A percentile compares a stretch with the other conserved stretches of the same genome.
phyloP scores from a whole-genome alignment of 2,888 invertebrate species.

The Andrena minutula region DNA sequence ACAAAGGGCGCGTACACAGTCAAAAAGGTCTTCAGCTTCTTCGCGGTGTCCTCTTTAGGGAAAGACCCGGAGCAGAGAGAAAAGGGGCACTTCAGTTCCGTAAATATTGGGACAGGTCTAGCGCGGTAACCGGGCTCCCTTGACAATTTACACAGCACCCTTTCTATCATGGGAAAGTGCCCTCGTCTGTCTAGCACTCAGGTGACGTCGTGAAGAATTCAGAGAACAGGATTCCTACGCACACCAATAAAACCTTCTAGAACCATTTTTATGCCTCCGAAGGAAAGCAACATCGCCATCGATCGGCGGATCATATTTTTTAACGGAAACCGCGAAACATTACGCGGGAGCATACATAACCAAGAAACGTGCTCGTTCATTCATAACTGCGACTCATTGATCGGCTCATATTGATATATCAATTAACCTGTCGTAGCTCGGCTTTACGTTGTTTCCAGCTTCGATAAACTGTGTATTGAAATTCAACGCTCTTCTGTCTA shows the following conservation, averaged over 20 bases:
- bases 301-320: neutral
- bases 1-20: constrained; percentile 67
- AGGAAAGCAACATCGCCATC: neutral
- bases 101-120: constrained; percentile 76
- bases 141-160: constrained; percentile 61
- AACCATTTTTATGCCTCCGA: neutral
- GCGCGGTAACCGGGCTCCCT: constrained; percentile 37
- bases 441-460: constrained; percentile 29
- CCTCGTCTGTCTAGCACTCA: constrained; percentile 1
- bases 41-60: constrained; percentile 59
- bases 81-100: constrained; percentile 66
- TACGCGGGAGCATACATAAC: neutral
- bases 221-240: neutral
- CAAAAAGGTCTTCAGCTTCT: constrained; percentile 67
- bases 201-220: constrained; percentile 18
- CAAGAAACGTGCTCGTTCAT: constrained; percentile 49
- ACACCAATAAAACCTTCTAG: neutral
- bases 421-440: constrained; percentile 42
- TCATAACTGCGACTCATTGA: constrained; percentile 64
- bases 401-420: constrained; percentile 59
- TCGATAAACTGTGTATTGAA: constrained; percentile 56
- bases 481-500: constrained; percentile 49
- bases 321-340: constrained; percentile 10
- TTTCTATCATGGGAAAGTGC: constrained; percentile 52
- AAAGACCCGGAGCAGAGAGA: constrained; percentile 52